phyloP scores from a whole-genome alignment of 2,113 vertebrate species.

The Pagrus major region DNA sequence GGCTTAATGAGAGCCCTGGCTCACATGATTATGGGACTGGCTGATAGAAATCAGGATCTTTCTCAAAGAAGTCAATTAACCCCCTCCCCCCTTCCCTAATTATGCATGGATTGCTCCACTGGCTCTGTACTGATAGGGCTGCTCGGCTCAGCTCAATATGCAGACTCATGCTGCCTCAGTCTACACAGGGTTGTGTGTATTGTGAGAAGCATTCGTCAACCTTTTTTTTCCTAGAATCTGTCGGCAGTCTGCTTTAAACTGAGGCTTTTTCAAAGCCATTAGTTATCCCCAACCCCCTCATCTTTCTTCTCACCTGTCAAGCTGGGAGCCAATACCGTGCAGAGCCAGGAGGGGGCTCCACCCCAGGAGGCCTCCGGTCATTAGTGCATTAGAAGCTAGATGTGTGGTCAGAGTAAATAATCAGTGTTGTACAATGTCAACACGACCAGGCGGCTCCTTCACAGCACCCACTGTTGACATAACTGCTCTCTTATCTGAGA shows the following conservation, averaged over 20 bases:
- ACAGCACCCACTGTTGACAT: conserved; percentile 79
- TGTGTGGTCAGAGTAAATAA: conserved; percentile 80
- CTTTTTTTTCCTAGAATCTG: conserved; percentile 27
- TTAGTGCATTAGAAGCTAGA: conserved; percentile 62
- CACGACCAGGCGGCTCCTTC: conserved; percentile 76
- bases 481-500: conserved; percentile 79
- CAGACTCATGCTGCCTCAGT: conserved; percentile 65
- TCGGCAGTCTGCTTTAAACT: conserved; percentile 36
- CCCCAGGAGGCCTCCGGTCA: conserved; percentile 47
- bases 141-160: conserved; percentile 70
- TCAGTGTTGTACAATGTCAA: conserved; percentile 79
- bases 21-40: conserved; percentile 74
- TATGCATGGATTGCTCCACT: conserved; percentile 71
- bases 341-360: conserved; percentile 69
- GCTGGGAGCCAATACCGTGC: conserved; percentile 30
- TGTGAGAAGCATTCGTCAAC: conserved; percentile 42
- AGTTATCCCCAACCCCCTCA: conserved; percentile 3
- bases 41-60: conserved; percentile 81
- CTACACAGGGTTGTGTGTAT: conserved; percentile 44
- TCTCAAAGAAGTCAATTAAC: conserved; percentile 79
- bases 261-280: conserved; percentile 24
- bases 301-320: conserved; percentile 38
- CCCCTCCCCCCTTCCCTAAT: conserved; percentile 71
- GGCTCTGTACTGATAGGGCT: conserved; percentile 69
- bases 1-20: conserved; percentile 70